Evolutionary conservation across 2,888 invertebrate species (phyloP).

Genomic region (Fragum fragum): DNA sequence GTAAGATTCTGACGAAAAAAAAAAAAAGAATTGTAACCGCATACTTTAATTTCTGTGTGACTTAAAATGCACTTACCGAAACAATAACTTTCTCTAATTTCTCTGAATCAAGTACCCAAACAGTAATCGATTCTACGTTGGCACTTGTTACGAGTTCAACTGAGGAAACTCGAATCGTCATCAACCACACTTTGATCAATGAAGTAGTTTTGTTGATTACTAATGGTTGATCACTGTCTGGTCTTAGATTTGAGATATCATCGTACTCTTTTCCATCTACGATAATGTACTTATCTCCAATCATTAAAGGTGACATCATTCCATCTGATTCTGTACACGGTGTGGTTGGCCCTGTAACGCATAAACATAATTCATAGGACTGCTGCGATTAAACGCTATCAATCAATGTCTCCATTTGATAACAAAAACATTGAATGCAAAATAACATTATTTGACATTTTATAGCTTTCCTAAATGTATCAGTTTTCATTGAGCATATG

Average conservation of each 20-base stretch:
- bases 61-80: background rate
- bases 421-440: too few relatives aligned
- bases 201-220: constrained; percentile 17
- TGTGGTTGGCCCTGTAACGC: background rate
- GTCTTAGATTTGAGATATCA: constrained; percentile 25
- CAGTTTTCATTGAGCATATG: too few relatives aligned
- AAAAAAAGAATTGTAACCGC: too few relatives aligned
- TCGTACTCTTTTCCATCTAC: background rate
- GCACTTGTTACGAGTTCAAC: constrained; percentile 18
- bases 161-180: constrained; percentile 28
- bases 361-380: too few relatives aligned
- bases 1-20: too few relatives aligned
- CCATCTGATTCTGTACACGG: constrained; percentile 24
- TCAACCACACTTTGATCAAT: constrained; percentile 30
- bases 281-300: constrained; percentile 36
- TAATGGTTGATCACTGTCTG: constrained; percentile 26
- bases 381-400: too few relatives aligned
- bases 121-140: constrained; percentile 30
- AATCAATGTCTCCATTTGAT: too few relatives aligned
- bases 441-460: too few relatives aligned
- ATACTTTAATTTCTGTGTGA: too few relatives aligned
- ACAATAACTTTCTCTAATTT: background rate
- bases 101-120: background rate
- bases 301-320: constrained; percentile 42
- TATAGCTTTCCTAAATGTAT: too few relatives aligned